phyloP scores from a whole-genome alignment of 2,113 vertebrate species.

The Sus scrofa region DNA sequence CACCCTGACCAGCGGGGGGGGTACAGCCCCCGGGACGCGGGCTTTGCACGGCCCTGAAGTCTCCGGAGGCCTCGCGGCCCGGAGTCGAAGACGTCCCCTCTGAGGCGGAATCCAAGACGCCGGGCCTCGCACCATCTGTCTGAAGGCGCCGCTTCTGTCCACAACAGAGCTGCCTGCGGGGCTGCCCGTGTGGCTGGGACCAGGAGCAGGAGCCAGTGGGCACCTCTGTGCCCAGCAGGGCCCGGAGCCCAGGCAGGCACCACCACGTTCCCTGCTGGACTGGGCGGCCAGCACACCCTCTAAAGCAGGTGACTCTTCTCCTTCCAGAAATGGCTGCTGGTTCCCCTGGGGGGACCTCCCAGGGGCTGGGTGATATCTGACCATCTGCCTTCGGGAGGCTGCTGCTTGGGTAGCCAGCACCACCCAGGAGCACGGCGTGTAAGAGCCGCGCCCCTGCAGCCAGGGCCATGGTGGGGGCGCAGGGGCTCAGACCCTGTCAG shows the following conservation, averaged over 20 bases:
- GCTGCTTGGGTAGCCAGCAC: no score
- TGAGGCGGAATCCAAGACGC: neutral
- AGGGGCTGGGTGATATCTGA: neutral
- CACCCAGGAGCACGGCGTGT: accelerated
- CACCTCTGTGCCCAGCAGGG: no score
- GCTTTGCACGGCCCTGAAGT: no score
- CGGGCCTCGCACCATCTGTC: accelerated
- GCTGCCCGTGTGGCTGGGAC: no score
- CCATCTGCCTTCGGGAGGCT: accelerated
- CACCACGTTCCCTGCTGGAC: no score
- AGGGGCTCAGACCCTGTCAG: no score
- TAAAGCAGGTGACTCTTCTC: neutral
- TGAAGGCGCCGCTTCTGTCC: neutral
- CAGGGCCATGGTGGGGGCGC: no score
- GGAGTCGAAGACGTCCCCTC: neutral
- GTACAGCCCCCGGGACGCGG: no score
- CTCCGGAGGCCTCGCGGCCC: neutral
- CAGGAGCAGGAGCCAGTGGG: neutral
- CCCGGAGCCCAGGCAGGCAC: no score
- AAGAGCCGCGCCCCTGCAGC: accelerated
- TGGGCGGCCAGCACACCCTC: no score
- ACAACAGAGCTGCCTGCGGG: neutral
- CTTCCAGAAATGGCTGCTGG: neutral
- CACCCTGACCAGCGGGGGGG: no score
- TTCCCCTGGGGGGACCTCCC: no score